Conservation (phyloP, 2,113 vertebrate species). For the Pheucticus melanocephalus region DNA sequence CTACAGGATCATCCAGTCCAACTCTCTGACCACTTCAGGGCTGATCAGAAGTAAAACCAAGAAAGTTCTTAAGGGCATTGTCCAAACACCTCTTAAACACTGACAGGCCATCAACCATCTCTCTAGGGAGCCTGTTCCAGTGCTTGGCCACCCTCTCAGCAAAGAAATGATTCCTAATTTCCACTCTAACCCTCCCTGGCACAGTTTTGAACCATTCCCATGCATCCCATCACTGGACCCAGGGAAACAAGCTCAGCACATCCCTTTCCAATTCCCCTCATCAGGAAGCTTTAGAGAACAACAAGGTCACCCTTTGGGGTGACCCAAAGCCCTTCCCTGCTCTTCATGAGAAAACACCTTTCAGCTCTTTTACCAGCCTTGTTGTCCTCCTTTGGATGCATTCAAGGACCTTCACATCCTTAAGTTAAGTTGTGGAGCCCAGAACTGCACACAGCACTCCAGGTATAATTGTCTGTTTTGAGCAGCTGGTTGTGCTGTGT, state of each 20-base stretch:
- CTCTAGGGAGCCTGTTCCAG: background rate
- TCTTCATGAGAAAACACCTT: background rate
- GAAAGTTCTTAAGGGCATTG: background rate
- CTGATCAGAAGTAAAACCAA: background rate
- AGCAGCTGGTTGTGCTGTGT: background rate
- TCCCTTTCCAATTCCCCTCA: rapidly evolving
- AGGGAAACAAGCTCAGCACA: background rate
- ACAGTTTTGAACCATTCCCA: background rate
- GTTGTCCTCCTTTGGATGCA: background rate
- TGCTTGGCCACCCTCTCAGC: background rate
- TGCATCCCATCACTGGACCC: rapidly evolving
- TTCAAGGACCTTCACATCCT: background rate
- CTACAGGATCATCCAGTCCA: background rate
- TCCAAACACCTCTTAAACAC: background rate
- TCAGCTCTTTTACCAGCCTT: background rate
- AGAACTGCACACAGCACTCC: background rate
- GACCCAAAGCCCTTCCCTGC: background rate
- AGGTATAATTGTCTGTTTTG: background rate
- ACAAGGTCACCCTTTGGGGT: rapidly evolving
- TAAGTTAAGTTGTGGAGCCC: background rate
- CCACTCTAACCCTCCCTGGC: background rate
- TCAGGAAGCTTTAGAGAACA: background rate
- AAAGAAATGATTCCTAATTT: background rate
- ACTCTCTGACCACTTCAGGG: background rate
- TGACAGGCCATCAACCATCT: background rate